Evolutionary conservation across 1,140 invertebrate species (phyloP).

Genomic region (Apocrypta bakeri): DNA sequence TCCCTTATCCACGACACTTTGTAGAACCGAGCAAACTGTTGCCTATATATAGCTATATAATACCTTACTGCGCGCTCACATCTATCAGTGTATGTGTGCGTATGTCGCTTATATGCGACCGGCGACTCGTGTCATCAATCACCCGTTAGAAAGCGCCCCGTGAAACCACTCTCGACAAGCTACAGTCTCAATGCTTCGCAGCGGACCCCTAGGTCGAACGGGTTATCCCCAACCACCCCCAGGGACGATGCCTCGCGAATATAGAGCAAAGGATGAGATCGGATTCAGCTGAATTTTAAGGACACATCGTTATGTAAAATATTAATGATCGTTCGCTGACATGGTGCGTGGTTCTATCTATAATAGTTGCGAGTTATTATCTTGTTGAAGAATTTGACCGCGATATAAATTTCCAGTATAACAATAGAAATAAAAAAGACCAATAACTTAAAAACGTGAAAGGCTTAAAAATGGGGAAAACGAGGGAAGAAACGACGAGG

Average conservation of each 20-base stretch:
- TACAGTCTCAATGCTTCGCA: constrained; percentile 33
- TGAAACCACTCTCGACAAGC: constrained; percentile 14
- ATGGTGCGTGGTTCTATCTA: no score
- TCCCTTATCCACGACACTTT: constrained; percentile 29
- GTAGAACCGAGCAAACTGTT: constrained; percentile 1
- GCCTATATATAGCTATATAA: no score
- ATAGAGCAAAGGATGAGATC: background rate
- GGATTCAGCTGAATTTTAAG: background rate
- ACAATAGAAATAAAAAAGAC: no score
- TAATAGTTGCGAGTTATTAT: no score
- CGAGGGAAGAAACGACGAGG: background rate
- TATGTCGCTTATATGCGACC: background rate
- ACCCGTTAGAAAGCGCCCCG: constrained; percentile 11
- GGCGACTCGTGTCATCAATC: constrained; percentile 46
- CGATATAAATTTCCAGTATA: no score
- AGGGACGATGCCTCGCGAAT: background rate
- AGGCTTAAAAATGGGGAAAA: no score
- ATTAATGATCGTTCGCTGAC: no score
- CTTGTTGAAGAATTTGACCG: no score
- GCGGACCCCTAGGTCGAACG: background rate
- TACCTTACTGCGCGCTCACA: background rate
- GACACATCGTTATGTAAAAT: background rate
- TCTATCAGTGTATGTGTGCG: no score
- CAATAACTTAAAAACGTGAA: no score
- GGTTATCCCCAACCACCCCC: background rate